Percentiles rank a stretch among this genome's conserved stretches.
Conservation (phyloP, 2,113 vertebrate genomes). For the Cyprinodon brontotheroides region DNA sequence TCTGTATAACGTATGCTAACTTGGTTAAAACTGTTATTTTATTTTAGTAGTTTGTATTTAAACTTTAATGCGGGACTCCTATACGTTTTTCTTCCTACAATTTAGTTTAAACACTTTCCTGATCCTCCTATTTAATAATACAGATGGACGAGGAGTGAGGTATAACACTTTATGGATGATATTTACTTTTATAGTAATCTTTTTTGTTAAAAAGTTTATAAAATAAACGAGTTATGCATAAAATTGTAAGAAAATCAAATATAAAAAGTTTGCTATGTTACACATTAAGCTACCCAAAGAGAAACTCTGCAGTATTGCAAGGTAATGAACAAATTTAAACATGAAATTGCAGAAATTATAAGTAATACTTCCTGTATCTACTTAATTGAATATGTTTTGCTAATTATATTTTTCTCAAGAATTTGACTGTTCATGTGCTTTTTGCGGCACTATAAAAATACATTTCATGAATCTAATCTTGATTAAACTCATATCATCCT, state of each 20-base stretch:
- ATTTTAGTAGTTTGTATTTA: neutral
- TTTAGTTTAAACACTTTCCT: too few species aligned
- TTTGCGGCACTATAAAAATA: neutral
- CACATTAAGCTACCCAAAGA: neutral
- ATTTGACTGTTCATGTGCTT: neutral
- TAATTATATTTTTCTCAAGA: neutral
- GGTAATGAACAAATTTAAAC: neutral
- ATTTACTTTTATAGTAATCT: neutral
- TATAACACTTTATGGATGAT: too few species aligned
- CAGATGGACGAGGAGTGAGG: too few species aligned
- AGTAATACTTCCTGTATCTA: neutral
- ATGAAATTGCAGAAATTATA: neutral
- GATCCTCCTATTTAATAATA: too few species aligned
- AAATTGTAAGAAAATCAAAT: neutral
- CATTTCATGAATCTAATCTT: slow-evolving; percentile 1
- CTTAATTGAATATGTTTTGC: neutral
- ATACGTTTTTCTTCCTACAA: neutral
- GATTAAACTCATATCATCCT: slow-evolving; percentile 8
- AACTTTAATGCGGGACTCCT: neutral
- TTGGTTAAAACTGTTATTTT: neutral
- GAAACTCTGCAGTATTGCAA: neutral
- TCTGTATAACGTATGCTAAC: neutral
- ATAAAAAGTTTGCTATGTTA: neutral
- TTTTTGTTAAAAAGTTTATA: neutral
- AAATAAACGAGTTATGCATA: neutral